Evolutionary conservation across 2,888 invertebrate species (phyloP), one percentile per base, ranked within the genome.

Genomic region (Lacanobia wlatinum): DNA sequence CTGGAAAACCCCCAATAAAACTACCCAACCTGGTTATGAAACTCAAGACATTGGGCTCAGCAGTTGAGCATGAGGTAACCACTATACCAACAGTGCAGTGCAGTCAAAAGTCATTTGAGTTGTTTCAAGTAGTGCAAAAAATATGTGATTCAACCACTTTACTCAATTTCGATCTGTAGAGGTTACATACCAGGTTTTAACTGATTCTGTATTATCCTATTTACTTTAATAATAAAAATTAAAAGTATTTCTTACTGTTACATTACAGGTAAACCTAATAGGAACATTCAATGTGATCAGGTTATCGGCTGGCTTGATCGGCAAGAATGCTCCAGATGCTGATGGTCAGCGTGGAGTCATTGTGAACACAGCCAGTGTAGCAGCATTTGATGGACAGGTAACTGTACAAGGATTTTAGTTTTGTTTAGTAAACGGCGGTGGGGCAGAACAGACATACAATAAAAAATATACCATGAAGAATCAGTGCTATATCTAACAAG

Each of bases 231-330:
- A 40, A 23, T 68, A 28, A 23, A 4, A 34, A 6, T 34, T 34
- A 6, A 34, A 59, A 43, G 2, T 34, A 23, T 52, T 40, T 46
- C 14, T 59, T 40, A 21, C 16, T 58, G 61, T 80, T 59, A n/a
- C n/a, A 21, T 91, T 93, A 56, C 88, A 98, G 98, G 97, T 99
- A 0, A 99, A 99, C 90, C 97, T 98, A 9, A 94, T 97, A 59
- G 99, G 99, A 7, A 98, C 99, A 0, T 99, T 99, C 93, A 99
- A 99, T 93, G 98, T 99, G 0, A 98, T 98, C 65, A 97, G 99
- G 21, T 95, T 99, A 74, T 96, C 98, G 0, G 98, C 97, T 7
- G 98, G 98, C 0, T 88, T 99, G 69, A 99, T 99, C 90, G 98
- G 97, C 16, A 96, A 98, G 87, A 99, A 99, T 91, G 96, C 97